These are phyloP conservation scores for Neosilurus mollespiculum DNA, from an alignment of 2,797 vertebrate species.

Conservation along the genomic window DNA sequence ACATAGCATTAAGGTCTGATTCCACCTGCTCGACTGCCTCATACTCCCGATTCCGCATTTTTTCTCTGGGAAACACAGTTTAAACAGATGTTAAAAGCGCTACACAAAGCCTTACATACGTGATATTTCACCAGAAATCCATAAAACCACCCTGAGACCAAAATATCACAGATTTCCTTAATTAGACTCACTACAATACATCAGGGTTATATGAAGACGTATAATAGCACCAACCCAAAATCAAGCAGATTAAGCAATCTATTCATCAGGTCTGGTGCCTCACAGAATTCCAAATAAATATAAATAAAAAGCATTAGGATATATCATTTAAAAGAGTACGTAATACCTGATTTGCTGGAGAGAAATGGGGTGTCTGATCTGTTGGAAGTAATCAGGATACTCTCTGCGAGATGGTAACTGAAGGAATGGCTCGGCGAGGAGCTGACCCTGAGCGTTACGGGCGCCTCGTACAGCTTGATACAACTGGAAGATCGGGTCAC, in stretches of 20 bases:
- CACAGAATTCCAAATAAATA: neutral
- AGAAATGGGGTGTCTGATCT: slow-evolving; percentile 92
- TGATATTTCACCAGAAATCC: neutral
- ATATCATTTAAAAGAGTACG: neutral
- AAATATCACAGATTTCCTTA: neutral
- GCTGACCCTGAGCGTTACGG: slow-evolving; percentile 91
- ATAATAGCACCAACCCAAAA: neutral
- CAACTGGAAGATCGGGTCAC: slow-evolving; percentile 91
- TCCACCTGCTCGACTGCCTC: slow-evolving; percentile 93
- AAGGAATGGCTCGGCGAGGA: slow-evolving; percentile 93
- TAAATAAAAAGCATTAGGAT: neutral
- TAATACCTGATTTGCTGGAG: slow-evolving; percentile 90
- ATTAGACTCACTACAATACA: neutral
- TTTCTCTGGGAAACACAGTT: slow-evolving; percentile 74
- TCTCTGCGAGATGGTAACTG: slow-evolving; percentile 94
- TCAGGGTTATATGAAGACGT: neutral
- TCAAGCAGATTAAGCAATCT: neutral
- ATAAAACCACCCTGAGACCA: neutral
- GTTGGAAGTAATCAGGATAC: slow-evolving; percentile 97
- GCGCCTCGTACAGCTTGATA: slow-evolving; percentile 90
- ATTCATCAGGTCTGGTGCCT: neutral
- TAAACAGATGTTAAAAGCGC: neutral
- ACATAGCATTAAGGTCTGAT: slow-evolving; percentile 89
- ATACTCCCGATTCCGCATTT: slow-evolving; percentile 93
- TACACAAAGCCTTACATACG: neutral